These are phyloP conservation scores for Dermatemys mawii DNA, from an alignment of 2,113 vertebrate genomes.

Conservation along the genomic window DNA sequence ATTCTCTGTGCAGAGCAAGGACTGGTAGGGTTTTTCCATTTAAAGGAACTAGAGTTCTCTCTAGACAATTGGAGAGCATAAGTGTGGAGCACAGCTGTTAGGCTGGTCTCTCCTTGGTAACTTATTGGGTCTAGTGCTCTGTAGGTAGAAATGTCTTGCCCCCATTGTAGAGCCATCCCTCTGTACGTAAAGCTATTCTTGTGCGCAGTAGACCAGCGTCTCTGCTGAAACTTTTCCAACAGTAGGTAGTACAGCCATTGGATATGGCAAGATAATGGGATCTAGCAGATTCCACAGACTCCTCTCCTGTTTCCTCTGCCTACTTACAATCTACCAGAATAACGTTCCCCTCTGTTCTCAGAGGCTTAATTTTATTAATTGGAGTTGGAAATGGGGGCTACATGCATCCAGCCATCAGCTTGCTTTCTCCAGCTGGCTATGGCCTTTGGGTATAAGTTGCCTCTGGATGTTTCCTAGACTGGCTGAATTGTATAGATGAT, in stretches of 20 bases:
- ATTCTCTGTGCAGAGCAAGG: slow-evolving; percentile 33
- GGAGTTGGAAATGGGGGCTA: not conserved
- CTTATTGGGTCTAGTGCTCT: not conserved
- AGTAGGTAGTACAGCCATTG: not conserved
- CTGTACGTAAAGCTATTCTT: not conserved
- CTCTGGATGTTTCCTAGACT: not conserved
- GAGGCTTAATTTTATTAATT: not conserved
- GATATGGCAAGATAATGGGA: not conserved
- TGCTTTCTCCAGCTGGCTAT: not conserved
- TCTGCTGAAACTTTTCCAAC: not conserved
- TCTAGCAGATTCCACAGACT: not conserved
- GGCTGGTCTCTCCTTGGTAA: slow-evolving; percentile 9
- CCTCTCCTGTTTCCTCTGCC: not conserved
- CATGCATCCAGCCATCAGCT: not conserved
- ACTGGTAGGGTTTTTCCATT: slow-evolving; percentile 33
- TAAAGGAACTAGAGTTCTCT: slow-evolving; percentile 42
- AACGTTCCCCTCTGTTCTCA: not conserved
- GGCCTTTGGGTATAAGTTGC: not conserved
- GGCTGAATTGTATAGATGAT: not conserved
- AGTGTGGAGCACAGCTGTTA: slow-evolving; percentile 20
- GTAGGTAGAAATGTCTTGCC: not conserved
- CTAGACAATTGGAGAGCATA: not conserved
- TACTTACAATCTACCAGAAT: not conserved
- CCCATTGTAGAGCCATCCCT: not conserved
- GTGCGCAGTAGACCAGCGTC: not conserved